Conservation (phyloP, 2,888 invertebrate genomes). For the Ochropacha duplaris region DNA sequence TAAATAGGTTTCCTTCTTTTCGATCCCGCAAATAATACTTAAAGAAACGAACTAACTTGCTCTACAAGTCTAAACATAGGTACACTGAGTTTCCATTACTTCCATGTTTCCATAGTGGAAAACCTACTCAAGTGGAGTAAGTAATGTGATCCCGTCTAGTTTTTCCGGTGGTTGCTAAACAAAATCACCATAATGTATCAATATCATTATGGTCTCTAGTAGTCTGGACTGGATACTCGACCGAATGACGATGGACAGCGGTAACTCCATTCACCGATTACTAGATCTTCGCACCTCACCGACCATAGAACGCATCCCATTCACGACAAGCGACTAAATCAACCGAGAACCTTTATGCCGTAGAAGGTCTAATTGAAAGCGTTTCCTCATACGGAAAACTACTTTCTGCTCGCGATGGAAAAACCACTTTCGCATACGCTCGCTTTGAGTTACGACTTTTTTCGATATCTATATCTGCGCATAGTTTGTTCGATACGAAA, state of each 20-base stretch:
- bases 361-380: constrained; percentile 60
- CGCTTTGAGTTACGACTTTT: constrained; percentile 73
- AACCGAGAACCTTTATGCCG: constrained; percentile 62
- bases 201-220: constrained; percentile 24
- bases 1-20: neutral
- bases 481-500: constrained; percentile 34
- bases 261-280: constrained; percentile 68
- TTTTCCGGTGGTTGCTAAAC: constrained; percentile 43
- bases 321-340: constrained; percentile 79
- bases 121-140: constrained; percentile 35
- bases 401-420: constrained; percentile 71
- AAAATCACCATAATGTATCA: constrained; percentile 17
- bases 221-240: constrained; percentile 22
- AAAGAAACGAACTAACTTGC: constrained; percentile 3
- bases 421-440: constrained; percentile 76
- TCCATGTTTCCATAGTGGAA: constrained; percentile 25
- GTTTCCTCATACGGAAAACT: constrained; percentile 73
- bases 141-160: constrained; percentile 44
- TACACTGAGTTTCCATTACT: constrained; percentile 25
- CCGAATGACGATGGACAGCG: constrained; percentile 35
- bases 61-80: constrained; percentile 18
- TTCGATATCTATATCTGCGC: constrained; percentile 72
- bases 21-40: neutral
- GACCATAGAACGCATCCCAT: constrained; percentile 76
- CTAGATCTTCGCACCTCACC: constrained; percentile 76